Conservation (phyloP, 53 echinoderm and acorn worm species). For the Zoroaster sp. region DNA sequence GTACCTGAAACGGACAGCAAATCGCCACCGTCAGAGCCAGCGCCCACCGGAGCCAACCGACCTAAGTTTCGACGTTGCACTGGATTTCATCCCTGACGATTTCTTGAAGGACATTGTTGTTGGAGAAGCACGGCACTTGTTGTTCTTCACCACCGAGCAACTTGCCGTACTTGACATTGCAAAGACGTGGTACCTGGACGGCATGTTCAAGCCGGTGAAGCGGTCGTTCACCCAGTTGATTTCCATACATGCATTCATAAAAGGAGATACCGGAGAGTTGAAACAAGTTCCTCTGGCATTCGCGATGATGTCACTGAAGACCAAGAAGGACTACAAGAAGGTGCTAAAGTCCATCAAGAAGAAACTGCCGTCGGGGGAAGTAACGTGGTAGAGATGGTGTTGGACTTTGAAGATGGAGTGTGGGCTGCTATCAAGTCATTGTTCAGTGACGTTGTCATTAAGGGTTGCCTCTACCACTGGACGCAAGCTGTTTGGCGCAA, state of each 20-base stretch:
- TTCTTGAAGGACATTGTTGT: neutral
- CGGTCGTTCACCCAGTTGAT: neutral
- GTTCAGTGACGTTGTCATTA: no score
- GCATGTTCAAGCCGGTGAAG: neutral
- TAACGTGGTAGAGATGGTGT: no score
- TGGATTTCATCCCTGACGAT: neutral
- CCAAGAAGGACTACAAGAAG: constrained; percentile 5
- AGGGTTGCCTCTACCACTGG: no score
- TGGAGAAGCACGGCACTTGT: neutral
- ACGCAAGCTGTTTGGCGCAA: no score
- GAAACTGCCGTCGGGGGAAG: neutral
- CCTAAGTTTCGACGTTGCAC: neutral
- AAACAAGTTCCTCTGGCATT: constrained; percentile 1
- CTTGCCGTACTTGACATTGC: neutral
- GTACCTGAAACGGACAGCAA: neutral
- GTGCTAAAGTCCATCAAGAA: neutral
- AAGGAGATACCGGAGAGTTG: neutral
- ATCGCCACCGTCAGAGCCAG: neutral
- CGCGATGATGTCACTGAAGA: neutral
- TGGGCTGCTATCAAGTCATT: no score
- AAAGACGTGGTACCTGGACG: no score
- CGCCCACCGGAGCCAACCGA: constrained; percentile 23
- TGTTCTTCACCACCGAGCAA: neutral
- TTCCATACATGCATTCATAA: neutral
- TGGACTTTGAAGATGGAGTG: no score